Conservation (phyloP, 2,888 invertebrate species). For the Atethmia centrago region DNA sequence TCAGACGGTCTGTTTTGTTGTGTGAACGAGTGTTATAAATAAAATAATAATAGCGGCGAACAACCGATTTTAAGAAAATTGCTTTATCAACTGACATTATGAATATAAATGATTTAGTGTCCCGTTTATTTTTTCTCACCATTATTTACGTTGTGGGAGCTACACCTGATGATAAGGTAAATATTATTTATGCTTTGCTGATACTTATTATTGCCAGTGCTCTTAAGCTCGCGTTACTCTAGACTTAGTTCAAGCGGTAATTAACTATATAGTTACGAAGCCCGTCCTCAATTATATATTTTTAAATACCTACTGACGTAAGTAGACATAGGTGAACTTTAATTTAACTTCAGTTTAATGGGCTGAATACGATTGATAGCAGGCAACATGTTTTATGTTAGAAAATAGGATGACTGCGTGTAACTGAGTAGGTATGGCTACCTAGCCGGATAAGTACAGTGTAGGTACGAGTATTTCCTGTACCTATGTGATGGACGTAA, state of each 20-base stretch:
- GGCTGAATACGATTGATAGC: neutral
- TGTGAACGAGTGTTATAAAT: constrained; percentile 80
- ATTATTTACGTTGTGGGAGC: constrained; percentile 81
- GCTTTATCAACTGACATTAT: constrained; percentile 75
- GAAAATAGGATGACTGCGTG: constrained; percentile 5
- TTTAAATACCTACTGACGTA: neutral
- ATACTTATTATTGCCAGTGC: neutral
- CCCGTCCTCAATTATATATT: neutral
- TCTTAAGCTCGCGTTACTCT: constrained; percentile 2
- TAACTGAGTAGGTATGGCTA: constrained; percentile 9
- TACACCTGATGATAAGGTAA: constrained; percentile 84
- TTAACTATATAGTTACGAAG: neutral
- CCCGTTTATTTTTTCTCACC: constrained; percentile 81
- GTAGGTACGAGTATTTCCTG: constrained; percentile 50
- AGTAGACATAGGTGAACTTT: neutral
- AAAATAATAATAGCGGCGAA: constrained; percentile 69
- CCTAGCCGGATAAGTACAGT: constrained; percentile 7
- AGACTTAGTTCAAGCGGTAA: constrained; percentile 2
- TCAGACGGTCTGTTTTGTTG: constrained; percentile 78
- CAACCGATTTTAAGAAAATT: constrained; percentile 62
- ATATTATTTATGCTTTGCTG: constrained; percentile 58
- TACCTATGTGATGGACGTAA: constrained; percentile 55
- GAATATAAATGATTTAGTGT: constrained; percentile 83
- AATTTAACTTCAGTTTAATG: neutral
- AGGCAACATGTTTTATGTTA: constrained; percentile 6